Percentiles rank a stretch among this genome's conserved stretches.
Conservation (phyloP, 1,140 invertebrate genomes). For the Physella acuta region DNA sequence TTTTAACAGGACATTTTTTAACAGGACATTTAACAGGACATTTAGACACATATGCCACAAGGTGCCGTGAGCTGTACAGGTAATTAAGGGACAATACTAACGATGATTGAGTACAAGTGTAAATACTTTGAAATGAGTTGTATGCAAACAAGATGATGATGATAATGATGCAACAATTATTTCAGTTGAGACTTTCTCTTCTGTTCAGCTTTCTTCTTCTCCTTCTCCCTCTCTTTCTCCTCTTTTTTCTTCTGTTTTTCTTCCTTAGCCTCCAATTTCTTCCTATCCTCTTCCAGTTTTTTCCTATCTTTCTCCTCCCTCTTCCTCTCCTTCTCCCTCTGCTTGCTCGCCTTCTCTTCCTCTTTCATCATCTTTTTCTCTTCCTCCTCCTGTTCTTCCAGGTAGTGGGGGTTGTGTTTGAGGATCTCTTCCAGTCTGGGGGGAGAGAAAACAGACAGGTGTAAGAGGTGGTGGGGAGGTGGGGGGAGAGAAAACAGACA, state of each 20-base stretch:
- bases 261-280: background rate
- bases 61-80: no score
- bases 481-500: background rate
- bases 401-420: background rate
- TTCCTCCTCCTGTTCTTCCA: background rate
- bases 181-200: background rate
- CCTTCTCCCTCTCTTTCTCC: conserved; percentile 1
- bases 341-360: background rate
- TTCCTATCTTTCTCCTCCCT: background rate
- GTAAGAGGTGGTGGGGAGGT: background rate
- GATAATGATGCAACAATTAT: no score
- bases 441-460: background rate
- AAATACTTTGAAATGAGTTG: no score
- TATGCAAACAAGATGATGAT: no score
- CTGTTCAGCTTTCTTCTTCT: conserved; percentile 4
- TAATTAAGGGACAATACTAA: no score
- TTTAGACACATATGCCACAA: no score
- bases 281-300: background rate
- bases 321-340: background rate
- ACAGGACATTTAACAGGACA: no score
- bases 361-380: background rate
- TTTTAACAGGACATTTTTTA: no score
- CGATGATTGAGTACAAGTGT: no score
- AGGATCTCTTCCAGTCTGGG: background rate
- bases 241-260: background rate